Evolutionary conservation across 2,113 vertebrate genomes (phyloP).

Genomic region (Odocoileus hemionus): DNA sequence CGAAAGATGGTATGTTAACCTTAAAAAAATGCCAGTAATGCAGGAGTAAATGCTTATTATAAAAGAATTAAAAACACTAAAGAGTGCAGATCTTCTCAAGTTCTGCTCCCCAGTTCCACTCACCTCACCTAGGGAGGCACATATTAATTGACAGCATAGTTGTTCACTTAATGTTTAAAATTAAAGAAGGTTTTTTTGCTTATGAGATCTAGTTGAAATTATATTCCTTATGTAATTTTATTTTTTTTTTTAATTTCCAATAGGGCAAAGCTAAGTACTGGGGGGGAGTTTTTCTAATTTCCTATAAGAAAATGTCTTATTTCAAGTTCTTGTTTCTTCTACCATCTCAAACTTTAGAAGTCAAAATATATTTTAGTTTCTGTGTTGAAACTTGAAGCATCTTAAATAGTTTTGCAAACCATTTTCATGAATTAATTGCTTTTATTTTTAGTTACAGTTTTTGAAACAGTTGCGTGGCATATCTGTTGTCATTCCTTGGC

Average conservation of each 20-base stretch:
- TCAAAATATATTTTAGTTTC: not conserved
- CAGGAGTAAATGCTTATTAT: not conserved
- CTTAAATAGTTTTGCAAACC: not conserved
- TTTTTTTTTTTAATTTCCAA: not conserved
- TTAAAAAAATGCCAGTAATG: not conserved
- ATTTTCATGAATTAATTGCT: not conserved
- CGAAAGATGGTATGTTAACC: not conserved
- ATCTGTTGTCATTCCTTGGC: not conserved
- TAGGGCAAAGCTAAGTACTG: not conserved
- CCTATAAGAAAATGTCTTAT: not conserved
- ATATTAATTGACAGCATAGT: not conserved
- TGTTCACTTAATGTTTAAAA: not conserved
- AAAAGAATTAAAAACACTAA: not conserved
- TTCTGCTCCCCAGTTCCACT: not conserved
- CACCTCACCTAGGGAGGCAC: not conserved
- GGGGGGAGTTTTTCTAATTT: not conserved
- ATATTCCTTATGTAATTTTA: not conserved
- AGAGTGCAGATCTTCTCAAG: not conserved
- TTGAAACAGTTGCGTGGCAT: not conserved
- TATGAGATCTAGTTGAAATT: not conserved
- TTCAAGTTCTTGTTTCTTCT: not conserved
- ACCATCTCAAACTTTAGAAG: not conserved
- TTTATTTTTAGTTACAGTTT: not conserved
- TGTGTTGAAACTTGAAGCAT: not conserved
- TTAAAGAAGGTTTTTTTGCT: not conserved